Percentiles rank a stretch among this genome's conserved stretches.
phyloP scores from a whole-genome alignment of 2,797 vertebrate species.

The Emys orbicularis region DNA sequence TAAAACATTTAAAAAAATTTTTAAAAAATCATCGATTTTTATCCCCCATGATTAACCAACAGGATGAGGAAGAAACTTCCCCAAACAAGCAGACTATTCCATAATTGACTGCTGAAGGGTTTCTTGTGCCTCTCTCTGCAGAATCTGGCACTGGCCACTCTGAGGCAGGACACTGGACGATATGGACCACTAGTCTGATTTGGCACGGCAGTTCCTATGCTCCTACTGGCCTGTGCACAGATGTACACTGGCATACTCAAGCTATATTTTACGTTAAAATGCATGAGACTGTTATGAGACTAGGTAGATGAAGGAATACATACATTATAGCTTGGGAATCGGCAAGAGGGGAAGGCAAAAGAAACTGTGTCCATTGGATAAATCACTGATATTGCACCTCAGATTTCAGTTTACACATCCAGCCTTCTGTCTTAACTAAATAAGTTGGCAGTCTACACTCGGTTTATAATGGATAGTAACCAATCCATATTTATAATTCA shows the following conservation, averaged over 20 bases:
- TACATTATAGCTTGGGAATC: neutral
- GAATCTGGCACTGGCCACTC: neutral
- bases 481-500: neutral
- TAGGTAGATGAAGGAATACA: neutral
- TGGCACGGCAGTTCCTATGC: neutral
- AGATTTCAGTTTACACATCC: neutral
- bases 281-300: neutral
- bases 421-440: neutral
- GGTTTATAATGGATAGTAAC: neutral
- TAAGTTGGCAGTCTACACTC: neutral
- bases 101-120: neutral
- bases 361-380: neutral
- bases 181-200: neutral
- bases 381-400: neutral
- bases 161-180: neutral
- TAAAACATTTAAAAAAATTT: neutral
- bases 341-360: rapidly evolving
- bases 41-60: neutral
- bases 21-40: neutral
- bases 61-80: neutral
- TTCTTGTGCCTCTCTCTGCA: neutral
- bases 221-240: neutral
- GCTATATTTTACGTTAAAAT: neutral
- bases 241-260: neutral
- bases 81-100: neutral